Evolutionary conservation across 2,797 vertebrate genomes (phyloP), one percentile per base, ranked within the genome.

Genomic region (Tapirus indicus): DNA sequence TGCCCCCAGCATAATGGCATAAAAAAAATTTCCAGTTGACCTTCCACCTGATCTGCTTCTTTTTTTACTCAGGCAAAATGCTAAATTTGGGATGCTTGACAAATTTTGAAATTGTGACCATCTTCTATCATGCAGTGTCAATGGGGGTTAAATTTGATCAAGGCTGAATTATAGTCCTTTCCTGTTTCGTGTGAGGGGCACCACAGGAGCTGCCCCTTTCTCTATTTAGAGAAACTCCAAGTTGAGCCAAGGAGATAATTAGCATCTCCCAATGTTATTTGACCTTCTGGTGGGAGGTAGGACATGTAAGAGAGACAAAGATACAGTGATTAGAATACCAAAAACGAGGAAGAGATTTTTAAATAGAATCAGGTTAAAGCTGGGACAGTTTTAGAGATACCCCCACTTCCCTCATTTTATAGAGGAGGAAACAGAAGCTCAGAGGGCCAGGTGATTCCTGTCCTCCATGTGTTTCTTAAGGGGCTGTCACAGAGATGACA

Each of bases 1-100:
- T 58, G 79, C 47, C 35, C n/a, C n/a, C 35, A 90, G 71, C 9
- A 18, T n/a, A 72, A 77, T 0, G 0, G 56, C 54, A 84, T 12
- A 71, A 68, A 93, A 44, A 84, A 79, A 69, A 54, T 11, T 95
- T 83, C 92, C 79, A 95, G 64, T 9, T 89, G 58, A 80, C 54
- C 60, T 96, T 38, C 49, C 16, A 74, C 41, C 29, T 18, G 7
- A 49, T 82, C 60, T 80, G 54, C 21, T 95, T 41, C 25, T 38
- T 78, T 82, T 84, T 71, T 80, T 0, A 72, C 54, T 90, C 47
- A 62, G 85, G 32, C 23, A 72, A 90, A 96, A 85, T 41, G 85
- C 32, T 90, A 23, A 87, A 62, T 72, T 84, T 93, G 52, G 68
- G 21, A 84, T 88, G 84, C 35, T 14, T 94, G 49, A 68, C 32